These are phyloP conservation scores for Circaetus gallicus DNA, from an alignment of 2,113 vertebrate species.

Conservation along the genomic window DNA sequence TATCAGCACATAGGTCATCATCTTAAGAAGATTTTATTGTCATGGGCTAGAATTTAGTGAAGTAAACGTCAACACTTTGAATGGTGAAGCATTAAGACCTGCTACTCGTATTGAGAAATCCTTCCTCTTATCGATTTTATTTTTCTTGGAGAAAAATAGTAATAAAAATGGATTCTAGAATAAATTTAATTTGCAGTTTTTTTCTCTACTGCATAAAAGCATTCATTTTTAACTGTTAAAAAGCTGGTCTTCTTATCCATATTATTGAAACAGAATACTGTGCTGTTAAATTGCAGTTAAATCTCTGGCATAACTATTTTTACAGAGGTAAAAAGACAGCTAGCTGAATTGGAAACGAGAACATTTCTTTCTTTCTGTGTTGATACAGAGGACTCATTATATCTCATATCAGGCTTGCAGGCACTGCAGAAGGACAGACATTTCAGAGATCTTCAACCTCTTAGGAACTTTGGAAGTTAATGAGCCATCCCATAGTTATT, in stretches of 20 bases:
- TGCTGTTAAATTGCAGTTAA: background rate
- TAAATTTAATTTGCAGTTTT: background rate
- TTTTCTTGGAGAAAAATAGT: constrained; percentile 4
- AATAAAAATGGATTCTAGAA: background rate
- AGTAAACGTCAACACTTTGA: background rate
- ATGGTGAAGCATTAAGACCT: background rate
- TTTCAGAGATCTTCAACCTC: constrained; percentile 14
- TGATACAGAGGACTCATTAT: constrained; percentile 36
- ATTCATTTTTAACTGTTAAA: background rate
- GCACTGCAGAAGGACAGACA: constrained; percentile 9
- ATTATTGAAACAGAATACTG: background rate
- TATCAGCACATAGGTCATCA: background rate
- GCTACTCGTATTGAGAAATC: background rate
- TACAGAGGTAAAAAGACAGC: background rate
- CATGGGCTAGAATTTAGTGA: background rate
- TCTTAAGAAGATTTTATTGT: background rate
- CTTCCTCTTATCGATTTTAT: background rate
- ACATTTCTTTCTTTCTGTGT: background rate
- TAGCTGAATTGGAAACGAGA: background rate
- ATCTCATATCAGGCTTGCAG: background rate
- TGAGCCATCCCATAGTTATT: constrained; percentile 36
- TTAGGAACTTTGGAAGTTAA: constrained; percentile 37
- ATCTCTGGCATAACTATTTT: background rate
- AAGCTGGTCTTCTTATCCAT: background rate
- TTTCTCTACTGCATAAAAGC: background rate